phyloP scores from a whole-genome alignment of 2,888 invertebrate species.

The Pimpla rufipes region DNA sequence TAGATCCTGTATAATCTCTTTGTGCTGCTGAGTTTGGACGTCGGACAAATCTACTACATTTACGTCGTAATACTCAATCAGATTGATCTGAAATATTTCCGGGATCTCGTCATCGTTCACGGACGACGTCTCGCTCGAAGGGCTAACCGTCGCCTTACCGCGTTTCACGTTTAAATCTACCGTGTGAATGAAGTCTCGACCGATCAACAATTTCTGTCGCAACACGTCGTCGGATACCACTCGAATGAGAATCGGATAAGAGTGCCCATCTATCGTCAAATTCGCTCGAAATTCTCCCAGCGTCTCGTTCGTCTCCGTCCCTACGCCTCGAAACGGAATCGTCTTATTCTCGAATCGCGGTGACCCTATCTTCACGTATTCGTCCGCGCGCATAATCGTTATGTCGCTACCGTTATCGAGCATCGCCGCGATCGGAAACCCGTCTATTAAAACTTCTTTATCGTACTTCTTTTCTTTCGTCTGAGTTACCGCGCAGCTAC shows the following conservation, averaged over 20 bases:
- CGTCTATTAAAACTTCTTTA: constrained; percentile 39
- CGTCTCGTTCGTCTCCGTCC: constrained; percentile 52
- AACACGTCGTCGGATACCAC: constrained; percentile 55
- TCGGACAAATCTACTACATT: not conserved
- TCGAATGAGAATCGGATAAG: constrained; percentile 62
- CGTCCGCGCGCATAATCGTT: constrained; percentile 16
- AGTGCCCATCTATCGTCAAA: constrained; percentile 55
- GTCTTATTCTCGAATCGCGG: constrained; percentile 13
- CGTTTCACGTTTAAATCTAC: constrained; percentile 45
- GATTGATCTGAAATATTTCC: constrained; percentile 1
- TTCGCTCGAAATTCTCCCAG: constrained; percentile 24
- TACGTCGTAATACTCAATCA: not conserved
- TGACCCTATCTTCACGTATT: constrained; percentile 23
- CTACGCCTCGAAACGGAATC: constrained; percentile 65
- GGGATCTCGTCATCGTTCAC: not conserved
- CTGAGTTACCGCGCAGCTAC: constrained; percentile 15
- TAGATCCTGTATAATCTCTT: constrained; percentile 28
- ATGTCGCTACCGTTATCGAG: constrained; percentile 42
- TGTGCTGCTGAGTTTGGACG: not conserved
- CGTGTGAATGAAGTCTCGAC: constrained; percentile 60
- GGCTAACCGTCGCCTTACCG: not conserved
- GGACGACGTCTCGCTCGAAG: not conserved
- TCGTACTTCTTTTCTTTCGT: not conserved
- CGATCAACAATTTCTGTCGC: constrained; percentile 56
- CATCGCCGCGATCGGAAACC: constrained; percentile 13